Evolutionary conservation across 2,888 invertebrate species (phyloP).

Genomic region (Noctua pronuba): DNA sequence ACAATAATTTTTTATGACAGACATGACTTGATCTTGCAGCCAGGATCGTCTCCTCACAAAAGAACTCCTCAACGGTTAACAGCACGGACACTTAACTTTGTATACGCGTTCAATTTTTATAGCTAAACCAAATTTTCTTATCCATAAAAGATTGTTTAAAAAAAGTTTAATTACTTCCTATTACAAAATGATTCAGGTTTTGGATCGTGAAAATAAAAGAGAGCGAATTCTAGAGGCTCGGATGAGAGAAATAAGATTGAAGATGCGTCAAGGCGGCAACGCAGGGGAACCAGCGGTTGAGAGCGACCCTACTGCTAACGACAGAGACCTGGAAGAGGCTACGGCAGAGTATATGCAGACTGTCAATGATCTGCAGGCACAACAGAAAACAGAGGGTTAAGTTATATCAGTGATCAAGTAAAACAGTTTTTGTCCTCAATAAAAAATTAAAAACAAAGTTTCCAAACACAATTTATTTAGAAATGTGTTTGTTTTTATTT

Average conservation of each 20-base stretch:
- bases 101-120: neutral
- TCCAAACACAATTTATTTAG: conserved; percentile 39
- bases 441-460: conserved; percentile 30
- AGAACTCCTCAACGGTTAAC: neutral
- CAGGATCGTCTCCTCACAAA: neutral
- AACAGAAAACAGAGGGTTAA: conserved; percentile 70
- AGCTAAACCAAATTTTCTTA: neutral
- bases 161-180: neutral
- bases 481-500: conserved; percentile 16
- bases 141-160: too few species aligned
- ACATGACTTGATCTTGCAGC: neutral
- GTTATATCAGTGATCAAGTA: conserved; percentile 1
- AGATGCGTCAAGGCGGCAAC: conserved; percentile 85
- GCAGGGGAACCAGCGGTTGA: conserved; percentile 73
- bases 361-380: conserved; percentile 78
- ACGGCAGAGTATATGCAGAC: conserved; percentile 83
- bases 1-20: neutral
- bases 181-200: conserved; percentile 91
- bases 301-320: conserved; percentile 75
- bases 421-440: neutral
- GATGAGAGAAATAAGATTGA: conserved; percentile 94
- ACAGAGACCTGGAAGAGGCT: conserved; percentile 84
- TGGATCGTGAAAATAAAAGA: conserved; percentile 96
- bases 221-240: conserved; percentile 98
- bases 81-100: neutral